Evolutionary conservation across 2,113 vertebrate species (phyloP), one percentile per base, ranked within the genome.

Genomic region (Gambusia holbrooki): DNA sequence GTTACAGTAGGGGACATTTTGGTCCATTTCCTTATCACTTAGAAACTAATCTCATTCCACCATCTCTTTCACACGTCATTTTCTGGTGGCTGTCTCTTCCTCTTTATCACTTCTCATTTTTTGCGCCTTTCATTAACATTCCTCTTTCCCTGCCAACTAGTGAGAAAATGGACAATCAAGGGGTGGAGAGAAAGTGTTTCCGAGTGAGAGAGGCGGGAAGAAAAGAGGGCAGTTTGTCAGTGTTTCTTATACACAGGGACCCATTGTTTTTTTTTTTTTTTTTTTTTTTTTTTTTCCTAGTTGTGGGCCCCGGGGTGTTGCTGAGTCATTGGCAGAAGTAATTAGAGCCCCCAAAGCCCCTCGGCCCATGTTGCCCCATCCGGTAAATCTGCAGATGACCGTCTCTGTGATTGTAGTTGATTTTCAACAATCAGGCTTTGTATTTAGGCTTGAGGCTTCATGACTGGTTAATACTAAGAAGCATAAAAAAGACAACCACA

Each of bases 81-180:
- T 11, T 76, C 65, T 51, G 19, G 69, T 61, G 10, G 60, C 64
- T 79, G 48, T 76, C 54, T n/a, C 29, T 54, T 62, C 66, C 60
- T 29, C 25, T 74, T 62, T 71, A 28, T 73, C 71, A 60, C 66
- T 62, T 51, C 73, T 71, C 58, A 32, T 66, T 61, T 66, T 66
- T 61, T 66, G 65, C 58, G 82, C 79, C 87, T 90, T 91, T 93
- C 92, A 93, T 94, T 94, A 94, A 93, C 90, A 92, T 94, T 94
- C 92, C 89, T 92, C 83, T 54, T 86, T 88, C 76, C 83, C 68
- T 84, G 84, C 87, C 84, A 88, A 75, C 74, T 78, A 86, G 77
- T 66, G 76, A 84, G 76, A 74, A 76, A 88, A 81, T 35, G 35
- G 87, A 70, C 75, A 82, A 89, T 80, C 68, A 79, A 90, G 81